Evolutionary conservation across 2,113 vertebrate genomes (phyloP), one percentile per base, ranked within the genome.

Genomic region (Actenoides hombroni): DNA sequence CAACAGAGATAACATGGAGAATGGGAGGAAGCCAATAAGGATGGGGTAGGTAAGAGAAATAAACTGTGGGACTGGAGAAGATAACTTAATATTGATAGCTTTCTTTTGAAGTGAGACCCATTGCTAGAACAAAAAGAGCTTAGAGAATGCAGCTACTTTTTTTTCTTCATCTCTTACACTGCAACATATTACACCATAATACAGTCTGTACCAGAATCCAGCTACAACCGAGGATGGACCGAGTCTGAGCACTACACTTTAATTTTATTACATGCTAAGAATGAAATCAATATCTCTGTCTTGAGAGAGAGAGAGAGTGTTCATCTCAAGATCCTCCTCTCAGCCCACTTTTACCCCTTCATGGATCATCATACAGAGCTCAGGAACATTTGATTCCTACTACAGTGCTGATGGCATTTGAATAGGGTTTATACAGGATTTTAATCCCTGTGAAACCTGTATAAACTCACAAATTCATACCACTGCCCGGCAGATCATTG

Each of bases 391-490:
- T 51, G 11, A 19, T 17, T 83, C 16, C 10, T 65, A 48, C 29
- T 42, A 12, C 16, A 3, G 3, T 35, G 17, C 46, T 83, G 25
- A 19, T 9, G 13, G 2, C 16, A 8, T 77, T 56, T 77, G 29
- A 74, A 61, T 51, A 42, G 0, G 2, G 2, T 74, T 73, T 70
- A 39, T 8, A 29, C 60, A 78, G 59, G 28, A 16, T 0, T 0
- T 13, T 26, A 64, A 17, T 15, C 12, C 56, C 31, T 53, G 4
- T 35, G 44, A 73, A 84, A 53, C 3, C 8, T 44, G n/a, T 68
- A 48, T 48, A 68, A 14, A 69, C 1, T 33, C 65, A 46, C 11
- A 56, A 33, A 75, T 67, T 81, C 29, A 10, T 40, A 65, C 37
- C 25, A 42, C 6, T 25, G 78, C 3, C 5, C 29, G 13, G 42